Evolutionary conservation across 2,113 vertebrate genomes (phyloP).

Genomic region (Periophthalmodon schlosseri): DNA sequence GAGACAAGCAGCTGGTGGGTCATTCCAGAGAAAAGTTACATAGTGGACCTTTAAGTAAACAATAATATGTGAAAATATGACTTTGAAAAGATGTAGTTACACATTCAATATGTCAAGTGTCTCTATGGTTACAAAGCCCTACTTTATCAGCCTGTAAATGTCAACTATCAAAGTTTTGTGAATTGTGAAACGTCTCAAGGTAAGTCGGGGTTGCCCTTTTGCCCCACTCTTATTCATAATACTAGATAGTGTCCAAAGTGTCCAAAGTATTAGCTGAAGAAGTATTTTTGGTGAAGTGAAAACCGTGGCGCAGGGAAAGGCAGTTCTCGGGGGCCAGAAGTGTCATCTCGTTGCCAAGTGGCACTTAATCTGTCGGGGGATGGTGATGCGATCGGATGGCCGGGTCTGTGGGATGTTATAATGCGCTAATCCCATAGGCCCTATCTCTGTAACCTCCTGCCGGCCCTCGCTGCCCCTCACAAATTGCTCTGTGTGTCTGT

Average conservation of each 20-base stretch:
- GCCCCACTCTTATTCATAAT: background rate
- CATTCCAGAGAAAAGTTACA: too few species aligned
- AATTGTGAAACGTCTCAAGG: background rate
- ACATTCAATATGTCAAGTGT: background rate
- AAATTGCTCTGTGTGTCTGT: constrained; percentile 6
- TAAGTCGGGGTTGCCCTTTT: background rate
- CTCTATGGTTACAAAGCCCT: background rate
- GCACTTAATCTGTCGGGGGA: constrained; percentile 28
- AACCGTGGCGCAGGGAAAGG: constrained; percentile 3
- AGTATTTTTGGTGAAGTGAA: constrained; percentile 7
- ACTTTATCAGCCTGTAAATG: background rate
- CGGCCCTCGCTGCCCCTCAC: constrained; percentile 26
- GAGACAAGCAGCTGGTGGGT: too few species aligned
- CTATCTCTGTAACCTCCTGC: constrained; percentile 41
- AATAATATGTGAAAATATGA: too few species aligned
- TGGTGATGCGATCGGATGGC: constrained; percentile 45
- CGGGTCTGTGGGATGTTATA: constrained; percentile 26
- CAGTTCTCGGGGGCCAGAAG: constrained; percentile 13
- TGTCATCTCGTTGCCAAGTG: constrained; percentile 35
- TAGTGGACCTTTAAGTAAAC: too few species aligned
- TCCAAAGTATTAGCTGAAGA: constrained; percentile 6
- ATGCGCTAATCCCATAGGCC: constrained; percentile 41
- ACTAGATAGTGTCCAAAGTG: background rate
- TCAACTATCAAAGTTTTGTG: background rate
- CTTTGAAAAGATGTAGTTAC: too few species aligned